Evolutionary conservation across 2,113 vertebrate species (phyloP).

Genomic region (Nibea albiflora): DNA sequence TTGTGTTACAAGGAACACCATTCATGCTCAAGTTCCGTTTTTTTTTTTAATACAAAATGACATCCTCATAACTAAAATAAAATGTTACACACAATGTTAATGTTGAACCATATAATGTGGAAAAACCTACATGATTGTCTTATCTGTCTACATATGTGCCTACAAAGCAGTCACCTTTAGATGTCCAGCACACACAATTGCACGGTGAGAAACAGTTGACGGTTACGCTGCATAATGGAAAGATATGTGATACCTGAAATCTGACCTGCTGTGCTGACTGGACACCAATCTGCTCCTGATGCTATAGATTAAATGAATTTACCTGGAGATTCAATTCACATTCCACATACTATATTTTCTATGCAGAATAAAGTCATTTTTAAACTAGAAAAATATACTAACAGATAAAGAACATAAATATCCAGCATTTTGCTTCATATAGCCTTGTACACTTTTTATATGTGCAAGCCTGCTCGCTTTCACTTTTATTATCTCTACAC

Average conservation of each 20-base stretch:
- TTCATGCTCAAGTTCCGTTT: background rate
- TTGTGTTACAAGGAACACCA: background rate
- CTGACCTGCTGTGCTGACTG: conserved; percentile 1
- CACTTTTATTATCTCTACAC: conserved; percentile 4
- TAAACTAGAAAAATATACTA: background rate
- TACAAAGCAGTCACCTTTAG: conserved; percentile 14
- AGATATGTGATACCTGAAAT: conserved; percentile 6
- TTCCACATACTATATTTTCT: background rate
- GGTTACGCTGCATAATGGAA: background rate
- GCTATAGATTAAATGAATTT: background rate
- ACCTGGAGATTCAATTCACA: background rate
- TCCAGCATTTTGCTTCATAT: background rate
- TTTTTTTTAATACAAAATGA: background rate
- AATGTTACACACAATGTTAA: background rate
- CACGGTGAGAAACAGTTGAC: background rate
- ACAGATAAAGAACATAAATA: background rate
- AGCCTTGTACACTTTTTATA: background rate
- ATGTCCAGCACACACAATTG: conserved; percentile 28
- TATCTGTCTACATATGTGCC: background rate
- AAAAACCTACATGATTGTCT: background rate
- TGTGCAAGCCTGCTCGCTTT: background rate
- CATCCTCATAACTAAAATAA: background rate
- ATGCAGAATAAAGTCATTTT: background rate
- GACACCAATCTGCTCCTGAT: background rate
- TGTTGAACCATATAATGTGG: background rate